Evolutionary conservation across 2,888 invertebrate species (phyloP).

Genomic region (Latrodectus hesperus): DNA sequence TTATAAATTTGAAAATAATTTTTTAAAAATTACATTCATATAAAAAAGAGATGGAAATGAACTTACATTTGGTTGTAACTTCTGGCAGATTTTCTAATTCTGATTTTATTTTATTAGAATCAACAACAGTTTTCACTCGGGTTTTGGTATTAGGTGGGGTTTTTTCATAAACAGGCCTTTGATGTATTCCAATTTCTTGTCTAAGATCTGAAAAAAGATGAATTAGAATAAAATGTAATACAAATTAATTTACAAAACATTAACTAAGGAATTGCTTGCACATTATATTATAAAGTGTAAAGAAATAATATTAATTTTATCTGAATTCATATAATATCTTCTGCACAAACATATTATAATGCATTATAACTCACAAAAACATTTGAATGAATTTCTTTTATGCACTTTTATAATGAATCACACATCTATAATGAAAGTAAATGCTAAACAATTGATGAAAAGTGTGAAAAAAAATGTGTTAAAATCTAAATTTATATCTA

Average conservation of each 20-base stretch:
- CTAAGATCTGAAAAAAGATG: slow-evolving; percentile 83
- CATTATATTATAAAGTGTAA: too few relatives aligned
- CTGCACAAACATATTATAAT: too few relatives aligned
- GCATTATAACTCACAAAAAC: too few relatives aligned
- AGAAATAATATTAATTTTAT: too few relatives aligned
- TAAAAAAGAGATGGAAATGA: neutral
- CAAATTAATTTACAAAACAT: neutral
- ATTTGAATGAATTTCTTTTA: too few relatives aligned
- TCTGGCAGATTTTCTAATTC: slow-evolving; percentile 56
- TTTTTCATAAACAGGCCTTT: slow-evolving; percentile 67
- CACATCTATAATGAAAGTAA: too few relatives aligned
- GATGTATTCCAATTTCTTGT: slow-evolving; percentile 73
- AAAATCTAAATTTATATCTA: too few relatives aligned
- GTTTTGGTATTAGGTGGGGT: slow-evolving; percentile 29
- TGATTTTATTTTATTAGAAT: slow-evolving; percentile 57
- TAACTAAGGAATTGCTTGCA: slow-evolving; percentile 9
- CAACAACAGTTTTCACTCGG: slow-evolving; percentile 35
- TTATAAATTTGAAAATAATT: neutral
- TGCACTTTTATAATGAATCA: too few relatives aligned
- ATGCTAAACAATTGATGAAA: too few relatives aligned
- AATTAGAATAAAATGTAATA: neutral
- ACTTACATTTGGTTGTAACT: slow-evolving; percentile 49
- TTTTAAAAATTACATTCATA: neutral
- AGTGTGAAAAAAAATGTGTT: too few relatives aligned
- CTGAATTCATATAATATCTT: too few relatives aligned